Evolutionary conservation across 2,888 invertebrate genomes (phyloP), one percentile per base, ranked within the genome.

Genomic region (Stenoptilia bipunctidactyla): DNA sequence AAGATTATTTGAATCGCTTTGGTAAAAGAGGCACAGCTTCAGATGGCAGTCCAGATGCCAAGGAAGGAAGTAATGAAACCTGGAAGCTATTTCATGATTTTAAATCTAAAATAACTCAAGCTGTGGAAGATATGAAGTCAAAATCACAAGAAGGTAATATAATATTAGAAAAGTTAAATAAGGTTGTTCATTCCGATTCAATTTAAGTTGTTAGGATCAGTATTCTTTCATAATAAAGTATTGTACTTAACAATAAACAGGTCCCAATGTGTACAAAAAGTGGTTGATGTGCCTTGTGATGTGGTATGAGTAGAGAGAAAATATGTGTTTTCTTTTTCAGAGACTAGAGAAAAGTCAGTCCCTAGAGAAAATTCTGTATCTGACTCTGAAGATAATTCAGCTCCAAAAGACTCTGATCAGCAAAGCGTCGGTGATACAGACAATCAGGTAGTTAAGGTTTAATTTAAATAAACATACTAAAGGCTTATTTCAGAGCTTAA

Each of bases 81-180:
- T 91, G 91, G 91, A 88, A 88, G 55, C 86, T 91, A 57, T 88
- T 92, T 47, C 87, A 88, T 45, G 91, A 91, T 49, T 88, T 92
- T 41, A 90, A 85, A 64, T 91, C 89, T 37, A 91, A 91, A 72
- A 89, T 92, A 45, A 88, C 91, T 30, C 92, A 91, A 61, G 91
- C 91, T 27, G 91, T 92, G 37, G 92, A 92, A 60, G 92, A 91
- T 45, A 92, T 90, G 73, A 82, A 91, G 42, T 89, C 88, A 8
- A 88, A 89, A 41, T 90, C 91, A 51, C 77, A 68, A 45, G 89
- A 89, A 51, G 86, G 86, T 69, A 71, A 61, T n/a, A n/a, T n/a
- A n/a, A n/a, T n/a, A n/a, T n/a, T n/a, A n/a, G n/a, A n/a, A n/a
- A n/a, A n/a, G n/a, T n/a, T n/a, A n/a, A n/a, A n/a, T n/a, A n/a